Percentiles rank a stretch among this genome's conserved stretches.
These are phyloP conservation scores for Tragopan temminckii DNA, from an alignment of 2,797 vertebrate species.

Conservation along the genomic window DNA sequence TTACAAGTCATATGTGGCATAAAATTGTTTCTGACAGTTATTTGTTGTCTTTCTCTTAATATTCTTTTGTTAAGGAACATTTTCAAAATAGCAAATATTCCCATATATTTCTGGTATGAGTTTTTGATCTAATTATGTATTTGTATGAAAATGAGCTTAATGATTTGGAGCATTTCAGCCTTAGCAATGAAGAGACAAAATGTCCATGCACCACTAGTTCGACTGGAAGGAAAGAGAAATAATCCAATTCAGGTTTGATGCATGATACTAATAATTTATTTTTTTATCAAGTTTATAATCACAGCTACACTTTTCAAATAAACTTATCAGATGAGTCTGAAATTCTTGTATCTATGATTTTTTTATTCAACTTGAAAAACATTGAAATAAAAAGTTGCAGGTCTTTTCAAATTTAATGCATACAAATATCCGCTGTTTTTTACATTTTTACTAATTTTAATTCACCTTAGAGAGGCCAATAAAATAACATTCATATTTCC, in stretches of 20 bases:
- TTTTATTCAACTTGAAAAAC: neutral
- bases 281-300: neutral
- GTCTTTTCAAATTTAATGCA: neutral
- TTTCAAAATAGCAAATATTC: neutral
- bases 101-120: neutral
- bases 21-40: neutral
- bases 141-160: neutral
- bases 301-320: neutral
- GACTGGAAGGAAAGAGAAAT: neutral
- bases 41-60: neutral
- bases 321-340: neutral
- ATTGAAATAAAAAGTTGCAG: neutral
- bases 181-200: neutral
- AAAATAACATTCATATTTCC: neutral
- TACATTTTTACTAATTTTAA: neutral
- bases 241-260: neutral
- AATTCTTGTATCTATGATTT: neutral
- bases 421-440: accelerated
- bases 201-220: neutral
- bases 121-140: neutral
- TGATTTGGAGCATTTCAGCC: neutral
- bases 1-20: neutral
- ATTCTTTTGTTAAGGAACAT: neutral
- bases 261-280: neutral
- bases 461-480: neutral